These are phyloP conservation scores for Holothuria glaberrima DNA, from an alignment of 35 echinoderm and acorn worm species.

Conservation along the genomic window DNA sequence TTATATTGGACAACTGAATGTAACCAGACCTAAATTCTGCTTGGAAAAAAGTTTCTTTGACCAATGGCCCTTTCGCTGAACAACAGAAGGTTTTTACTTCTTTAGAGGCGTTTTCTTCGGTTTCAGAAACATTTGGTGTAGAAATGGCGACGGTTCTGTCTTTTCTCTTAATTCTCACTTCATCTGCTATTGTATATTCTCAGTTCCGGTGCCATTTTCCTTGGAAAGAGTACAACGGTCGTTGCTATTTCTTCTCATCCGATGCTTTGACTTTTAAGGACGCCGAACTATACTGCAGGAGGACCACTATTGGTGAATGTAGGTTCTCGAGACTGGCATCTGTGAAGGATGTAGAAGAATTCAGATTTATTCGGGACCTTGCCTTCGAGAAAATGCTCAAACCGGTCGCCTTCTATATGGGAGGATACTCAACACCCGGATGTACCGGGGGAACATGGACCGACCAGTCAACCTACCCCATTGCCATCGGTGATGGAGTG, in stretches of 20 bases:
- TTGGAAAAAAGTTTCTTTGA: too few relatives aligned
- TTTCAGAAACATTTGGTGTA: too few relatives aligned
- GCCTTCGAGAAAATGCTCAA: background rate
- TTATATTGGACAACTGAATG: too few relatives aligned
- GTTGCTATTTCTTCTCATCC: conserved; percentile 25
- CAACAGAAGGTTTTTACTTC: too few relatives aligned
- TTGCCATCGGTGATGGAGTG: background rate
- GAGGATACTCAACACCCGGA: background rate
- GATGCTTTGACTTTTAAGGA: conserved; percentile 9
- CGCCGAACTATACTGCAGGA: background rate
- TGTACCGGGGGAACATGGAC: background rate
- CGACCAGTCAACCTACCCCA: background rate
- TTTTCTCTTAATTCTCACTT: background rate
- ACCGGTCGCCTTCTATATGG: conserved; percentile 20
- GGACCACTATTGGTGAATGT: background rate
- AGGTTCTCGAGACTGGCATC: background rate
- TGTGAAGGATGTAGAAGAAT: background rate
- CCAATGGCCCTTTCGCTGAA: too few relatives aligned
- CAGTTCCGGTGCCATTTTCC: background rate
- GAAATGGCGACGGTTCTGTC: too few relatives aligned
- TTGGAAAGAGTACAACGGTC: background rate
- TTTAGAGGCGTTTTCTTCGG: too few relatives aligned
- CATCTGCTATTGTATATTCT: background rate
- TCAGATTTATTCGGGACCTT: background rate
- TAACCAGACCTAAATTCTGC: too few relatives aligned